These are phyloP conservation scores for Trichonephila clavipes DNA, from an alignment of 1,140 invertebrate species.

Conservation along the genomic window DNA sequence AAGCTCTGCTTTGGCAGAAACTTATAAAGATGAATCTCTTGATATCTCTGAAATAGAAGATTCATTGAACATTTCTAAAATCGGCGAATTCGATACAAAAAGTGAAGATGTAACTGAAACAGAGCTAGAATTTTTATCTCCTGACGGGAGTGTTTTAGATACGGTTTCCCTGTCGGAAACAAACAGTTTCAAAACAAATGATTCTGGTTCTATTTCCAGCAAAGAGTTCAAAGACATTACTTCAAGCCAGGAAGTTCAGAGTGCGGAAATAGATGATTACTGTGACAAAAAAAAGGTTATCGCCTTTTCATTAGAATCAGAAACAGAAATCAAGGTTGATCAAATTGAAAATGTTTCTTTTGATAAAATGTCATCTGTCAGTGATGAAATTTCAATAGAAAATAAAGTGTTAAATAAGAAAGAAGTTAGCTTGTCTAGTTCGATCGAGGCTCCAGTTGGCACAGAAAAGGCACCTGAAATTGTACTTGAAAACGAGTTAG, in stretches of 20 bases:
- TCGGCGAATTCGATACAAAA: not conserved
- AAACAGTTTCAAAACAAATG: not conserved
- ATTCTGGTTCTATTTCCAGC: not conserved
- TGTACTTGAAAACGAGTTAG: not conserved
- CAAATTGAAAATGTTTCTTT: not conserved
- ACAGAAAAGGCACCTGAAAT: not conserved
- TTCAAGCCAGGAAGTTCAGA: not conserved
- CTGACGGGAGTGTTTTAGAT: not conserved
- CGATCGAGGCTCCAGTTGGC: not conserved
- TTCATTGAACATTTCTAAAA: constrained; percentile 29
- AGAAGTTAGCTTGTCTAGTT: not conserved
- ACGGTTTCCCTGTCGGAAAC: not conserved
- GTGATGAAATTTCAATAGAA: not conserved
- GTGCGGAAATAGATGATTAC: not conserved
- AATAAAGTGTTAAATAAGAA: not conserved
- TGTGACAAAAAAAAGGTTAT: not conserved
- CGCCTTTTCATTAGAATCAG: not conserved
- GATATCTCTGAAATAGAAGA: constrained; percentile 10
- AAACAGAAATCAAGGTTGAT: not conserved
- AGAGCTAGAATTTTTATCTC: not conserved
- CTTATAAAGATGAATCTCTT: constrained; percentile 27
- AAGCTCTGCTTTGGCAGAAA: not conserved
- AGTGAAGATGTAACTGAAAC: not conserved
- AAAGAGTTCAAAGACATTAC: not conserved
- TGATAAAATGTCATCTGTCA: not conserved